Evolutionary conservation across 92 coral and sea anemone genomes (phyloP), one percentile per base, ranked within the genome.

Genomic region (Pocillopora meandrina): DNA sequence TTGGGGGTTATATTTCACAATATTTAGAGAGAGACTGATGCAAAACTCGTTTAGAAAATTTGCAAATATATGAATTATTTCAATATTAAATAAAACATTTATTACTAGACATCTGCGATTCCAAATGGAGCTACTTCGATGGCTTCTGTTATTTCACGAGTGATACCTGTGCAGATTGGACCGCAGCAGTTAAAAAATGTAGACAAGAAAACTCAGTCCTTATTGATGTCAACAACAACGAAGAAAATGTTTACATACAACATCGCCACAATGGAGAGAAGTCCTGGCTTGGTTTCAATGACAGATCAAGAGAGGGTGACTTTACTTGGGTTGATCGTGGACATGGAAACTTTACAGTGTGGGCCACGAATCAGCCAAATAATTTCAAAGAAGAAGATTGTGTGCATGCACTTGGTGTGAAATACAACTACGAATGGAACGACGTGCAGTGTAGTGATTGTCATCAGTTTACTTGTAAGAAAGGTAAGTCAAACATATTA

Each of bases 341-440:
- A 33, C 72, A 10, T 34, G 72, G 52, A 18, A 68, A 68, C 72
- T 68, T 68, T 5, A 68, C 74, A 15, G 52, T 56, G 1, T 69
- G 74, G 74, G 74, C 74, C 49, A 33, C 3, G 74, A 69, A 69
- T 33, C 74, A 69, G 55, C 74, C 74, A 1, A 69, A 69, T 69
- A 69, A 69, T 16, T 69, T 33, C 21, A 5, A 11, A 33, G 10
- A 16, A 33, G 74, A 69, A 35, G 74, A 69, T 33, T 69, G 74
- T 69, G 74, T 69, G 1, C 74, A 31, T 20, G 74, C 74, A 4
- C 74, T 69, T 33, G 74, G 74, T 1, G 52, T 36, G 72, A 34
- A 68, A 12, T 31, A 10, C 9, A 31, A 34, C n/a, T 68, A 68
- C 4, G 55, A 68, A 20, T 68, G 72, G 72, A 68, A 68, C 7